These are phyloP conservation scores for Cydia pomonella DNA, from an alignment of 1,140 invertebrate genomes.

Conservation along the genomic window DNA sequence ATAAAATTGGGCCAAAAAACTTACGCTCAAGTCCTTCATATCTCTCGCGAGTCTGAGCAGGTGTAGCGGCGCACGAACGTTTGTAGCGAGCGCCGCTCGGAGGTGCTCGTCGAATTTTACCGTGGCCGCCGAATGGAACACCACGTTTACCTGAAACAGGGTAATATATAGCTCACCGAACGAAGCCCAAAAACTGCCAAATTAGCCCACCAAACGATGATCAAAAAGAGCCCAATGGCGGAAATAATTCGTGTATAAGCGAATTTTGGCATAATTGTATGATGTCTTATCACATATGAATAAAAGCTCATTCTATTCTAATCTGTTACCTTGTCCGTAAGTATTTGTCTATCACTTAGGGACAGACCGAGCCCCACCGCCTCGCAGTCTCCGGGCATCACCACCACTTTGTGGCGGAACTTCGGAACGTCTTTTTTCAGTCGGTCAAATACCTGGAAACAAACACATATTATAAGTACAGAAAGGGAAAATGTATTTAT, in stretches of 20 bases:
- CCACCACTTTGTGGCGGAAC: constrained; percentile 84
- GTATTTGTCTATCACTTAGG: constrained; percentile 80
- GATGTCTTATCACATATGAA: too few species aligned
- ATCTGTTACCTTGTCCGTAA: constrained; percentile 81
- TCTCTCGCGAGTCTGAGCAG: constrained; percentile 84
- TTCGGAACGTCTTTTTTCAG: constrained; percentile 83
- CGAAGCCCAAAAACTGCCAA: too few species aligned
- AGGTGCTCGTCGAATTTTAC: constrained; percentile 87
- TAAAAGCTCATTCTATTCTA: too few species aligned
- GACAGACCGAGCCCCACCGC: constrained; percentile 83
- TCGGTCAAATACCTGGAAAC: constrained; percentile 80
- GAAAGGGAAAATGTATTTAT: too few species aligned
- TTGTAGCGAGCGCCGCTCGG: constrained; percentile 84
- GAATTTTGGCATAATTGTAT: too few species aligned
- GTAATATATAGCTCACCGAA: too few species aligned
- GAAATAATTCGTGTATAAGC: too few species aligned
- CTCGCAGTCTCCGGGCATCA: constrained; percentile 84
- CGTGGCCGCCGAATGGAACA: constrained; percentile 87
- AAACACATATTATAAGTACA: too few species aligned
- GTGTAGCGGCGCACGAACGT: constrained; percentile 85
- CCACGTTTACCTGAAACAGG: constrained; percentile 84
- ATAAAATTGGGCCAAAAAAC: constrained; percentile 1
- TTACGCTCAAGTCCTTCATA: constrained; percentile 84
- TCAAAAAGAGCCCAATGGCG: too few species aligned
- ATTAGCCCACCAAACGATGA: too few species aligned